A percentile compares a stretch with the other conserved stretches of the same genome.
These are phyloP conservation scores for Ctenosaura bakeri DNA, from an alignment of 2,797 vertebrate genomes.

Conservation along the genomic window DNA sequence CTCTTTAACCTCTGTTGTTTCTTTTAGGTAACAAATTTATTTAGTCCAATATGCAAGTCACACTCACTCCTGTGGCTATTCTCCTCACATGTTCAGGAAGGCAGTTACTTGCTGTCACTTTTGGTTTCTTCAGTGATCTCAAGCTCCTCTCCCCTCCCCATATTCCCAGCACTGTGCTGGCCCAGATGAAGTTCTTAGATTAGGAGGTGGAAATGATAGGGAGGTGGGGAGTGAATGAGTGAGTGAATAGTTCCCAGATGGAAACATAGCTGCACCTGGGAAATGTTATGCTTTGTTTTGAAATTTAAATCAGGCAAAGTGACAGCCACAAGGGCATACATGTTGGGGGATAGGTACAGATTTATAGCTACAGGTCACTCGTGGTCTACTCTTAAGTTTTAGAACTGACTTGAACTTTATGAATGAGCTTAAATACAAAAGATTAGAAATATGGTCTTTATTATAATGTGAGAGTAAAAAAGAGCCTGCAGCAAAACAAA, in stretches of 20 bases:
- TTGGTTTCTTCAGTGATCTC: fast-evolving
- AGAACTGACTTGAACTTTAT: constrained; percentile 69
- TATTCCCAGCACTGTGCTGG: not conserved
- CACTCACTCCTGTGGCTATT: not conserved
- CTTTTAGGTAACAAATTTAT: not conserved
- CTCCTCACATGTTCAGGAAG: not conserved
- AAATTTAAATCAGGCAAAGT: constrained; percentile 63
- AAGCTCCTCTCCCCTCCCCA: not conserved
- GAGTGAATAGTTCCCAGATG: constrained; percentile 47
- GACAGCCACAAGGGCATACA: constrained; percentile 67
- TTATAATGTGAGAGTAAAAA: constrained; percentile 33
- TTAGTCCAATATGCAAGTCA: not conserved
- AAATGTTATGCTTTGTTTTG: constrained; percentile 71
- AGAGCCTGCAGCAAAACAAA: constrained; percentile 43
- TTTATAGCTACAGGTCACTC: constrained; percentile 69
- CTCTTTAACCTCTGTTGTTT: not conserved
- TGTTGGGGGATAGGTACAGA: constrained; percentile 58
- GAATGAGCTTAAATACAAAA: constrained; percentile 69
- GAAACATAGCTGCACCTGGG: constrained; percentile 67
- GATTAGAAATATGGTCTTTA: constrained; percentile 26
- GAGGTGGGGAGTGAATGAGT: constrained; percentile 73
- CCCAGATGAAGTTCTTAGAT: constrained; percentile 52
- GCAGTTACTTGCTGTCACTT: not conserved
- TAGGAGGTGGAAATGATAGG: constrained; percentile 46
- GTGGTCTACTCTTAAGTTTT: constrained; percentile 62